Percentiles rank a stretch among this genome's conserved stretches.
phyloP scores from a whole-genome alignment of 2,888 invertebrate genomes.

The Timema podura region DNA sequence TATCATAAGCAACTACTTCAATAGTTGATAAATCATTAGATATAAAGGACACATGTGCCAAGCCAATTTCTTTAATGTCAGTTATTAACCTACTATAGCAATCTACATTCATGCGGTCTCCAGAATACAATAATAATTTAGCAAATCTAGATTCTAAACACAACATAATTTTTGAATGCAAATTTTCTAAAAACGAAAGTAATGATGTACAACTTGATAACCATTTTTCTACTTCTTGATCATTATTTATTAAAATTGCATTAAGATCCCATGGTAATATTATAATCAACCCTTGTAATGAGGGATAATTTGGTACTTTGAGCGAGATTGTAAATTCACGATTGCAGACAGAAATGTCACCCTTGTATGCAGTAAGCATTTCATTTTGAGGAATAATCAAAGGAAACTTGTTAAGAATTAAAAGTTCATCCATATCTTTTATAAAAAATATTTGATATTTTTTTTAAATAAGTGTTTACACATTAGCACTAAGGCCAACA shows the following conservation, averaged over 20 bases:
- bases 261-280: no score
- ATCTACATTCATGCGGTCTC: not conserved
- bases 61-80: no score
- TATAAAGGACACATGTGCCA: no score
- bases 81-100: no score
- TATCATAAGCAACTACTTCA: no score
- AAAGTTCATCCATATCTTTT: no score
- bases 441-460: no score
- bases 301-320: not conserved
- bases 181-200: constrained; percentile 5
- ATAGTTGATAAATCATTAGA: no score
- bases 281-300: not conserved
- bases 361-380: constrained; percentile 20
- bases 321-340: not conserved
- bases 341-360: constrained; percentile 20
- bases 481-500: no score
- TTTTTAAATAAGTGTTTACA: no score
- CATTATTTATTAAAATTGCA: no score
- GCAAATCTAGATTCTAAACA: constrained; percentile 1
- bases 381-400: constrained; percentile 22
- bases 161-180: not conserved
- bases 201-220: not conserved
- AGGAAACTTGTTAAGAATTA: constrained; percentile 9
- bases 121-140: not conserved
- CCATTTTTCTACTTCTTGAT: not conserved